phyloP scores from a whole-genome alignment of 2,888 invertebrate species.

The Eupelmus urozonus region DNA sequence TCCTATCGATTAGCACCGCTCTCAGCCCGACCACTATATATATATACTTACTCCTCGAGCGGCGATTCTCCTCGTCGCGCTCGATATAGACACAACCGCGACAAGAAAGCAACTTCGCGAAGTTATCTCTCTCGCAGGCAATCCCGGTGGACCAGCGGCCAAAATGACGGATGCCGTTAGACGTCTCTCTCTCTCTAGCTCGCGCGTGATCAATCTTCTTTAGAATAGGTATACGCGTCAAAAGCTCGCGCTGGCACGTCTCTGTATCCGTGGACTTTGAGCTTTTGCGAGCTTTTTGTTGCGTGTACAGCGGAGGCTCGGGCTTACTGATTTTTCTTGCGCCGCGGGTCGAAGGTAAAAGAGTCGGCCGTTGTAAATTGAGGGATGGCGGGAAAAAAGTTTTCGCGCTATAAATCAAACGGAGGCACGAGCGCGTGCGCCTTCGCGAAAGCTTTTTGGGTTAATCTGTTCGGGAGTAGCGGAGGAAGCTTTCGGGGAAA shows the following conservation, averaged over 20 bases:
- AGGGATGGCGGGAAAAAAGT: neutral
- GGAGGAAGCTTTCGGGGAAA: too few species aligned
- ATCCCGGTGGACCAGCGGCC: too few species aligned
- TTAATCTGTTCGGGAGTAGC: too few species aligned
- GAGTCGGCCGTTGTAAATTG: neutral
- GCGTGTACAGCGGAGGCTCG: neutral
- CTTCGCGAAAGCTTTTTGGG: too few species aligned
- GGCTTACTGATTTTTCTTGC: slow-evolving; percentile 17
- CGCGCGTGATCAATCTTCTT: slow-evolving; percentile 47
- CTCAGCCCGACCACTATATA: neutral
- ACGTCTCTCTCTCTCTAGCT: neutral
- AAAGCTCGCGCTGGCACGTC: neutral
- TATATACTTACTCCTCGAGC: too few species aligned
- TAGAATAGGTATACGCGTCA: slow-evolving; percentile 20
- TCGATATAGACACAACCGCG: too few species aligned
- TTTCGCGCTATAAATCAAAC: slow-evolving; percentile 23
- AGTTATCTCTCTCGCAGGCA: too few species aligned
- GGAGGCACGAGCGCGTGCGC: too few species aligned
- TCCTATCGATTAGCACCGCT: slow-evolving; percentile 43
- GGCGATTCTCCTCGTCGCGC: too few species aligned
- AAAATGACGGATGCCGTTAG: slow-evolving; percentile 35
- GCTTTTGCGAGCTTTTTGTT: neutral
- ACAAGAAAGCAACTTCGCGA: too few species aligned
- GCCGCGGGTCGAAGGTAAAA: too few species aligned
- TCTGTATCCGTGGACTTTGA: slow-evolving; percentile 1